Percentiles rank a stretch among this genome's conserved stretches.
These are phyloP conservation scores for Eubasilissa regina DNA, from an alignment of 1,140 invertebrate genomes.

Conservation along the genomic window DNA sequence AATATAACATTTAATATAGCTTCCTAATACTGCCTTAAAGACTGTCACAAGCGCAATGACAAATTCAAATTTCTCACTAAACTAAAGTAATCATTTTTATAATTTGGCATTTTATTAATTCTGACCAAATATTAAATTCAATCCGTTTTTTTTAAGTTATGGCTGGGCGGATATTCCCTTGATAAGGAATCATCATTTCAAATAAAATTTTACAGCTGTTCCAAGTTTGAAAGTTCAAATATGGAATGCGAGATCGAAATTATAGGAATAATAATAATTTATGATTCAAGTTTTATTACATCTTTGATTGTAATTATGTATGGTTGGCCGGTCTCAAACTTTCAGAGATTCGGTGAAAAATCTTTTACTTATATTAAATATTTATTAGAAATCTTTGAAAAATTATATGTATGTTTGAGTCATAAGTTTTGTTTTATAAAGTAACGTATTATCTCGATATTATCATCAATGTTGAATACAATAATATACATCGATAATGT, in stretches of 20 bases:
- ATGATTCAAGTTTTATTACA: background rate
- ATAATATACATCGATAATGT: no score
- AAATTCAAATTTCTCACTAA: no score
- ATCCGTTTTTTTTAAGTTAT: background rate
- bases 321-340: background rate
- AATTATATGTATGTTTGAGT: no score
- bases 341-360: background rate
- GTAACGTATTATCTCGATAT: no score
- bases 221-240: conserved; percentile 20
- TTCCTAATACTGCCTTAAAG: no score
- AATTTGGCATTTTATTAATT: background rate
- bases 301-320: background rate
- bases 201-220: conserved; percentile 4
- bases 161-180: background rate
- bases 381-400: no score
- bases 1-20: no score
- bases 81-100: conserved; percentile 5
- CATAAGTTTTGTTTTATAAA: no score
- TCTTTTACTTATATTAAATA: background rate
- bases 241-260: background rate
- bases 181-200: conserved; percentile 17
- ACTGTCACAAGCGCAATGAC: no score
- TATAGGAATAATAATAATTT: conserved; percentile 1
- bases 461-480: no score
- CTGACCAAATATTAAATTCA: background rate